These are phyloP conservation scores for Anthoscopus minutus DNA, from an alignment of 2,113 vertebrate species.

Conservation along the genomic window DNA sequence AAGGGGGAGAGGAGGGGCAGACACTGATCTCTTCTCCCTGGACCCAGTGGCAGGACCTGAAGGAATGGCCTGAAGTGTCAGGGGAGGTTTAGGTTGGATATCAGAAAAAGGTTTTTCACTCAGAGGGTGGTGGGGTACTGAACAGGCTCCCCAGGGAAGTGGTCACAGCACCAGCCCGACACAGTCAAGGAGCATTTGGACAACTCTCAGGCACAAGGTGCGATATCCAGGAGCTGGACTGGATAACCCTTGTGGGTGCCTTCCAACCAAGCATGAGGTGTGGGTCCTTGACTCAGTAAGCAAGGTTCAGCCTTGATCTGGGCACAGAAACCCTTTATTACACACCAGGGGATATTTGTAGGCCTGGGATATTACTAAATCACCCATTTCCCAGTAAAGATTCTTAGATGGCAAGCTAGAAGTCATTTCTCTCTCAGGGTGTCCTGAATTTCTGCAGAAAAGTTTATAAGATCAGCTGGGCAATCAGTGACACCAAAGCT, in stretches of 20 bases:
- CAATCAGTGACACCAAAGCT: not conserved
- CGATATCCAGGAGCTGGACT: not conserved
- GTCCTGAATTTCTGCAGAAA: not conserved
- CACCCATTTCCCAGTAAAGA: not conserved
- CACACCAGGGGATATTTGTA: not conserved
- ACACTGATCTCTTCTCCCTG: accelerated
- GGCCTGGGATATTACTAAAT: not conserved
- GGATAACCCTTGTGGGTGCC: not conserved
- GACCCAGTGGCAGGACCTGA: not conserved
- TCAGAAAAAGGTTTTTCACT: accelerated
- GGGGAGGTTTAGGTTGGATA: not conserved
- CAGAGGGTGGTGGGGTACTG: not conserved
- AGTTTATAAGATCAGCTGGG: not conserved
- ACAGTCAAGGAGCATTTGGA: not conserved
- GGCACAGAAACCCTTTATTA: not conserved
- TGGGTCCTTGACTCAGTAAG: not conserved
- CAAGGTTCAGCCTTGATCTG: not conserved
- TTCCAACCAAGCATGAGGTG: accelerated
- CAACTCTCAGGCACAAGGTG: not conserved
- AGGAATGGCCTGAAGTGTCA: not conserved
- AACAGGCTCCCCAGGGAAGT: not conserved
- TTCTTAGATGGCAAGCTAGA: not conserved
- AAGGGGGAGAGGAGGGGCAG: not conserved
- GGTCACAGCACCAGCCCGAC: not conserved
- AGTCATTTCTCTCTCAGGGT: not conserved